Conservation (phyloP, 1,140 invertebrate species). For the Aporrectodea caliginosa region DNA sequence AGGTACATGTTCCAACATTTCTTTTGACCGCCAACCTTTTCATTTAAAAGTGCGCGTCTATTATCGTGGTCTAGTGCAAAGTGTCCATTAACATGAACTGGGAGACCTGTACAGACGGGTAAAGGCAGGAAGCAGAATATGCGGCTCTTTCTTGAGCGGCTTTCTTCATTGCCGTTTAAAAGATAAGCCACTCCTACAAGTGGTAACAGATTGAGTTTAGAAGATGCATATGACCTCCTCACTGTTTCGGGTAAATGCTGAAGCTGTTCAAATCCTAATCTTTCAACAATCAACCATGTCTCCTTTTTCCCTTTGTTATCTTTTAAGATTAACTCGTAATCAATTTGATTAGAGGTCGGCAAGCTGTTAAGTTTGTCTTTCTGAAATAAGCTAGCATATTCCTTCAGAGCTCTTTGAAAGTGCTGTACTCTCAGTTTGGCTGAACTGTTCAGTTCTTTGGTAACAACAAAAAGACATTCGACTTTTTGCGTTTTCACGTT, state of each 20-base stretch:
- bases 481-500: not conserved
- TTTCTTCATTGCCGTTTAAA: not conserved
- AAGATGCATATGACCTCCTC: not conserved
- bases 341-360: not conserved
- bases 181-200: not conserved
- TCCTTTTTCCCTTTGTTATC: not conserved
- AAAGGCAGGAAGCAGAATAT: conserved; percentile 49
- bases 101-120: conserved; percentile 42
- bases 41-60: conserved; percentile 43
- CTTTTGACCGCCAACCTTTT: conserved; percentile 22
- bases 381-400: not conserved
- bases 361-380: not conserved
- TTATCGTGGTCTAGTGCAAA: conserved; percentile 49
- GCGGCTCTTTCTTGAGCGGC: not conserved
- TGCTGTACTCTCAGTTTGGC: not conserved
- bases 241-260: not conserved
- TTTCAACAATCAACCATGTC: not conserved
- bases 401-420: not conserved
- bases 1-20: conserved; percentile 40
- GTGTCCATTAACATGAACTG: conserved; percentile 49
- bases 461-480: not conserved
- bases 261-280: not conserved
- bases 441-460: not conserved
- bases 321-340: not conserved
- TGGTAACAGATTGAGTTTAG: not conserved